These are phyloP conservation scores for Himantopus leucocephalus DNA, from an alignment of 2,113 vertebrate species.

Conservation along the genomic window DNA sequence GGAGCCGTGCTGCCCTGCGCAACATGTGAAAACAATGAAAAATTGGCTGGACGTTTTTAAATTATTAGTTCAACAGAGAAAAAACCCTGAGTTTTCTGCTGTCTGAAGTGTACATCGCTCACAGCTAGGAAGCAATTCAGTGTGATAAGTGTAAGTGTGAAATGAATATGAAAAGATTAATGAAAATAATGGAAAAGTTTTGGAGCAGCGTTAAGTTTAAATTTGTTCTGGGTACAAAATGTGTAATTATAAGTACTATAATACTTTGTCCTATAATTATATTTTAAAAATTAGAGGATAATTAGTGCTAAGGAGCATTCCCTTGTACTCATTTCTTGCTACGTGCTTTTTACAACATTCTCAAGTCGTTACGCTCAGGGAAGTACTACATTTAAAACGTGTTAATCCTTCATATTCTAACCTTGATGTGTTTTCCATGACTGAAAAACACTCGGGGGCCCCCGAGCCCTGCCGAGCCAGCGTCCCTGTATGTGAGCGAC, in stretches of 20 bases:
- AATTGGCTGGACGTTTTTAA: neutral
- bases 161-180: slow-evolving; percentile 14
- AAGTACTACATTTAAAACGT: neutral
- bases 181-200: neutral
- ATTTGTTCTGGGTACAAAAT: slow-evolving; percentile 1
- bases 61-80: neutral
- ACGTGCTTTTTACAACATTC: neutral
- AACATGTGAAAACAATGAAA: neutral
- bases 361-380: neutral
- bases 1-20: neutral
- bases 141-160: neutral
- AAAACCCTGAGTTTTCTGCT: neutral
- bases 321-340: neutral
- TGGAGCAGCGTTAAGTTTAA: neutral
- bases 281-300: neutral
- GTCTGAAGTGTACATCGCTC: neutral
- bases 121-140: neutral
- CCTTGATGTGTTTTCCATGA: neutral
- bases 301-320: neutral
- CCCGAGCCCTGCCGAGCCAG: no score
- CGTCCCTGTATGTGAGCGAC: no score
- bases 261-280: neutral
- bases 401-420: neutral
- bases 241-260: neutral
- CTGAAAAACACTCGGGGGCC: neutral